Conservation (phyloP, 2,113 vertebrate species). For the Clinocottus analis region DNA sequence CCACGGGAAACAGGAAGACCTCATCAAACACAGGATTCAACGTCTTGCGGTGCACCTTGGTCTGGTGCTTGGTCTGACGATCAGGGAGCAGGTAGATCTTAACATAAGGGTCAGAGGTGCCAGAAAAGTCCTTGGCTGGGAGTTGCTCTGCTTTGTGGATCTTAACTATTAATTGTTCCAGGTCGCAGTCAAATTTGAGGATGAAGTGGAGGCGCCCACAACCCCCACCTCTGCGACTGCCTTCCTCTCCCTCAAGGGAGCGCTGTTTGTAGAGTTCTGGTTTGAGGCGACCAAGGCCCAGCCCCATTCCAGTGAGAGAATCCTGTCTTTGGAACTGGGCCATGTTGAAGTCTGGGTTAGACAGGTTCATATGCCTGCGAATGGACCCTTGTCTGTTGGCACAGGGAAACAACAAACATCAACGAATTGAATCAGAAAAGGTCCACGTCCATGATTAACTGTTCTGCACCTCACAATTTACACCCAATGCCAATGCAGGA, state of each 20-base stretch:
- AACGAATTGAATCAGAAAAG: conserved; percentile 3
- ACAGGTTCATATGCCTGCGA: conserved; percentile 95
- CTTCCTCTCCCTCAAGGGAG: conserved; percentile 92
- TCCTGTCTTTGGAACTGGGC: conserved; percentile 98
- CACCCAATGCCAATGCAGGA: neutral
- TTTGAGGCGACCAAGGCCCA: conserved; percentile 92
- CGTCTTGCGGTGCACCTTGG: conserved; percentile 99
- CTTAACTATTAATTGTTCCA: conserved; percentile 98
- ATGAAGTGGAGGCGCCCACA: conserved; percentile 96
- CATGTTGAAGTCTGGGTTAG: conserved; percentile 97
- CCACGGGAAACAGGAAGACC: conserved; percentile 97
- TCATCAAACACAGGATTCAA: conserved; percentile 98
- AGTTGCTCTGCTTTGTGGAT: conserved; percentile 97
- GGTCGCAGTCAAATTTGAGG: conserved; percentile 96
- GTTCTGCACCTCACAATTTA: conserved; percentile 7
- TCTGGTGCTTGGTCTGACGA: conserved; percentile 98
- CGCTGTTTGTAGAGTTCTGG: conserved; percentile 98
- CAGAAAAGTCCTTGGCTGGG: conserved; percentile 98
- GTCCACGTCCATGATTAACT: neutral
- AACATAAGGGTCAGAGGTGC: conserved; percentile 97
- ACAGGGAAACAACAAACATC: conserved; percentile 35
- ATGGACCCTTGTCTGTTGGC: conserved; percentile 91
- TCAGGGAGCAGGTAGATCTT: conserved; percentile 99
- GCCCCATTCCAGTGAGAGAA: conserved; percentile 92
- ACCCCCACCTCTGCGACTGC: conserved; percentile 83